Percentiles rank a stretch among this genome's conserved stretches.
phyloP scores from a whole-genome alignment of 2,113 vertebrate genomes.

The Chionomys nivalis region DNA sequence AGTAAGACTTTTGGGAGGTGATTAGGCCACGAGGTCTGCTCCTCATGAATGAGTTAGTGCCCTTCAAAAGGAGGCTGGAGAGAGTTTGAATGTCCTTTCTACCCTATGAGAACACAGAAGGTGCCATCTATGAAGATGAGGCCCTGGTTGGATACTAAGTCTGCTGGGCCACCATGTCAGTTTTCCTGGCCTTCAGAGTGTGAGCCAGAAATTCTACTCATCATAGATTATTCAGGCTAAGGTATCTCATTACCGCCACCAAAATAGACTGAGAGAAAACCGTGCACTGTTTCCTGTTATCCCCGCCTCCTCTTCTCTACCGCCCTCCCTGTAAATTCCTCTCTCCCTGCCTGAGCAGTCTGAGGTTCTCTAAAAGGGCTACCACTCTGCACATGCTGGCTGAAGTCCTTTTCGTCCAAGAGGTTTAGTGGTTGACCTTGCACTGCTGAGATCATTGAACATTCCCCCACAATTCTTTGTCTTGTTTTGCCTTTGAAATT shows the following conservation, averaged over 20 bases:
- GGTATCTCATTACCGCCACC: background rate
- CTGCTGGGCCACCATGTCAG: background rate
- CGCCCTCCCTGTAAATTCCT: background rate
- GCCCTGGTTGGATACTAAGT: background rate
- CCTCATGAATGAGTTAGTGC: background rate
- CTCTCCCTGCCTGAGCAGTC: background rate
- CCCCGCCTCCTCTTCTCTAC: background rate
- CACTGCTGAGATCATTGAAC: background rate
- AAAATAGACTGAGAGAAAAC: background rate
- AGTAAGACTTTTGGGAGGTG: background rate
- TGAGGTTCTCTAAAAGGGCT: background rate
- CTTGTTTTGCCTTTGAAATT: background rate
- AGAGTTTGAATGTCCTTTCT: background rate
- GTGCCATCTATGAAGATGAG: background rate
- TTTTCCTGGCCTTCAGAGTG: background rate
- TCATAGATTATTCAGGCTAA: background rate
- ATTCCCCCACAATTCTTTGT: background rate
- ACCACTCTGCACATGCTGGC: too few relatives aligned
- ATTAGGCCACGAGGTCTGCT: background rate
- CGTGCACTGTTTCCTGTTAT: background rate
- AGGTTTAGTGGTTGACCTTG: background rate
- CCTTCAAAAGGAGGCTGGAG: background rate
- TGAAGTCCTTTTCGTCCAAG: too few relatives aligned
- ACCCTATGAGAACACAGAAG: background rate
- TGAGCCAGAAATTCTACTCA: background rate